A percentile compares a stretch with the other conserved stretches of the same genome.
These are phyloP conservation scores for Drosophila recens DNA, from an alignment of 2,888 invertebrate genomes.

Conservation along the genomic window DNA sequence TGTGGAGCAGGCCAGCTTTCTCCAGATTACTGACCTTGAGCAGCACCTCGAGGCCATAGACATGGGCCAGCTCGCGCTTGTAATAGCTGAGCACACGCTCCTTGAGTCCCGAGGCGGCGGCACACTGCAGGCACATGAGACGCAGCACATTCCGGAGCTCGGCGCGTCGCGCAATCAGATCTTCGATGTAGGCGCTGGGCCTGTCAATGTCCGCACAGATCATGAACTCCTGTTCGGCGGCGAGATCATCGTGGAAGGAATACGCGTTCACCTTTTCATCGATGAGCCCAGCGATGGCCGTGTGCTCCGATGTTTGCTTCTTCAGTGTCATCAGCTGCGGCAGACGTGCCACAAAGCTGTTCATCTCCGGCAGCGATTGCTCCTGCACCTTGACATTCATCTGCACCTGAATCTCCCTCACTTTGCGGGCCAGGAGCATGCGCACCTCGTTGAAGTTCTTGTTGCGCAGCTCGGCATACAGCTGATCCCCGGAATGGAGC, in stretches of 20 bases:
- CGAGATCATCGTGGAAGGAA: constrained; percentile 91
- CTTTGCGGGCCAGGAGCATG: constrained; percentile 93
- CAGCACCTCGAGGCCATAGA: constrained; percentile 94
- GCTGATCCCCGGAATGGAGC: constrained; percentile 94
- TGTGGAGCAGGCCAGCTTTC: constrained; percentile 92
- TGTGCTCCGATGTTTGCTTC: constrained; percentile 94
- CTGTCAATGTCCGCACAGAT: constrained; percentile 97
- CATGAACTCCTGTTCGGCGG: constrained; percentile 96
- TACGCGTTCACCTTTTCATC: constrained; percentile 92
- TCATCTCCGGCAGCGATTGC: constrained; percentile 97
- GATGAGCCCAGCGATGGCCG: constrained; percentile 96
- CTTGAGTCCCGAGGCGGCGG: constrained; percentile 96
- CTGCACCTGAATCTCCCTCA: constrained; percentile 93
- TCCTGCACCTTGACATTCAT: constrained; percentile 93
- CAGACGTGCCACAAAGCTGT: constrained; percentile 95
- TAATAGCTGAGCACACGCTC: constrained; percentile 92
- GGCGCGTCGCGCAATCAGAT: constrained; percentile 94
- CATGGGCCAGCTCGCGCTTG: constrained; percentile 91
- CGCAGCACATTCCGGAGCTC: constrained; percentile 93
- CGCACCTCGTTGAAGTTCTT: constrained; percentile 97
- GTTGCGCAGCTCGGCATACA: constrained; percentile 95
- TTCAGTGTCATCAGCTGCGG: constrained; percentile 95
- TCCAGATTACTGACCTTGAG: constrained; percentile 94
- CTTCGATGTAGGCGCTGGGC: constrained; percentile 94
- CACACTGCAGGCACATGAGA: constrained; percentile 96